A percentile compares a stretch with the other conserved stretches of the same genome.
Evolutionary conservation across 2,888 invertebrate genomes (phyloP).

Genomic region (Epicampocera succincta): DNA sequence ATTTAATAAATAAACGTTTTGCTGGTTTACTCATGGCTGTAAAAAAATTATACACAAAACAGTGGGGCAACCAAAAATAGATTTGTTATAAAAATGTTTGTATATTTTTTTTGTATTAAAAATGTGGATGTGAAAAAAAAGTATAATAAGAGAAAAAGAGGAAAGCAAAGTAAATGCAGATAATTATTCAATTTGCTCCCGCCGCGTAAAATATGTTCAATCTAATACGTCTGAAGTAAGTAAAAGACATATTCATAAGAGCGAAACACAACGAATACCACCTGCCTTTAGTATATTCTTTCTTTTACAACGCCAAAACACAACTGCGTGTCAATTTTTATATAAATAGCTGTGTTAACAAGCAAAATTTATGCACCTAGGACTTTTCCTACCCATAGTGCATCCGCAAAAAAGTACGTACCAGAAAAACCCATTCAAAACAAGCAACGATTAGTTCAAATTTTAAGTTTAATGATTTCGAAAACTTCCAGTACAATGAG

Average conservation of each 20-base stretch:
- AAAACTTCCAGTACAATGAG: too few relatives aligned
- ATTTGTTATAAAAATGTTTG: conserved; percentile 25
- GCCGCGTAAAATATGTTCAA: conserved; percentile 44
- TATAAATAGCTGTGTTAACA: too few relatives aligned
- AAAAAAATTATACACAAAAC: conserved; percentile 3
- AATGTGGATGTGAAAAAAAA: conserved; percentile 53
- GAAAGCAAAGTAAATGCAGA: background rate
- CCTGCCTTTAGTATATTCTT: too few relatives aligned
- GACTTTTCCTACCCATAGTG: too few relatives aligned
- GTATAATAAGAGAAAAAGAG: conserved; percentile 43
- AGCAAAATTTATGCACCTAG: too few relatives aligned
- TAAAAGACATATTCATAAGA: conserved; percentile 14
- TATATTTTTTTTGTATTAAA: conserved; percentile 26
- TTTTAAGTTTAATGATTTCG: too few relatives aligned
- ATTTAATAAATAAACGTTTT: conserved; percentile 14
- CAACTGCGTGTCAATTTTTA: too few relatives aligned
- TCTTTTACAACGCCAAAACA: too few relatives aligned
- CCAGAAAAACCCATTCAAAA: too few relatives aligned
- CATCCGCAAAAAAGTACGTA: too few relatives aligned
- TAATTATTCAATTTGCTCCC: conserved; percentile 47
- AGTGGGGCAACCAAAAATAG: conserved; percentile 56
- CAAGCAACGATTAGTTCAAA: too few relatives aligned
- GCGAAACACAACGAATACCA: too few relatives aligned
- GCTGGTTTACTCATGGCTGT: background rate
- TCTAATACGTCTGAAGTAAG: conserved; percentile 7